phyloP scores from a whole-genome alignment of 2,888 invertebrate species.

The Athetis lepigone region DNA sequence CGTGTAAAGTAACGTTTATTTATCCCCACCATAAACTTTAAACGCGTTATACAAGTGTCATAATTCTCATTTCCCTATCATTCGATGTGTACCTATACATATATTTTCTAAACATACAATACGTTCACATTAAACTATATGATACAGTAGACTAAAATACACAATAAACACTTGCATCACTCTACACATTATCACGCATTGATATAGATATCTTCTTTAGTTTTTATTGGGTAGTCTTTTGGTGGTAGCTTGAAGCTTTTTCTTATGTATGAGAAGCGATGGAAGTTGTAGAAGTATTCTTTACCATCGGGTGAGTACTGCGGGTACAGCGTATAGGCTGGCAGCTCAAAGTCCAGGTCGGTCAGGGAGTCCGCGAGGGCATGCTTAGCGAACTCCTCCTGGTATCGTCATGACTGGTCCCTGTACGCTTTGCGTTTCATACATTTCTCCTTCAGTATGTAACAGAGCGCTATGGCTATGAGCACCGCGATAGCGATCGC shows the following conservation, averaged over 20 bases:
- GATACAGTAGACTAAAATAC: conserved; percentile 33
- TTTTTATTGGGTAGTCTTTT: conserved; percentile 81
- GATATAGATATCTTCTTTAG: conserved; percentile 84
- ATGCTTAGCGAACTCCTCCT: conserved; percentile 87
- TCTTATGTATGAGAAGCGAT: conserved; percentile 84
- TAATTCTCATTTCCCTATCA: conserved; percentile 15
- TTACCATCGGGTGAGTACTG: conserved; percentile 87
- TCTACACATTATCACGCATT: conserved; percentile 76
- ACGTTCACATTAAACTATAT: conserved; percentile 41
- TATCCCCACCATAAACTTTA: too few relatives aligned
- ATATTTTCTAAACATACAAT: conserved; percentile 41
- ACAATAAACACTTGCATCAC: conserved; percentile 25
- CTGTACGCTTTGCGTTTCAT: conserved; percentile 93
- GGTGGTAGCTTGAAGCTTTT: conserved; percentile 85
- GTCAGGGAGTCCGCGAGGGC: conserved; percentile 85
- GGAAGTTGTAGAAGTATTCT: conserved; percentile 88
- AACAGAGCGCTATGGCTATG: conserved; percentile 95
- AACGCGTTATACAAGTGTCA: conserved; percentile 8
- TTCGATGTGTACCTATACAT: conserved; percentile 48
- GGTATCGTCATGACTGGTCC: conserved; percentile 92
- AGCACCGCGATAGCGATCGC: conserved; percentile 95
- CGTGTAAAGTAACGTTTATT: too few relatives aligned
- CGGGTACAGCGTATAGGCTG: conserved; percentile 84
- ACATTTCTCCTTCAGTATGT: conserved; percentile 95
- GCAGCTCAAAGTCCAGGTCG: conserved; percentile 80